Base-by-base conservation (phyloP, 2,113 vertebrate species). In the Sylvietta virens region DNA sequence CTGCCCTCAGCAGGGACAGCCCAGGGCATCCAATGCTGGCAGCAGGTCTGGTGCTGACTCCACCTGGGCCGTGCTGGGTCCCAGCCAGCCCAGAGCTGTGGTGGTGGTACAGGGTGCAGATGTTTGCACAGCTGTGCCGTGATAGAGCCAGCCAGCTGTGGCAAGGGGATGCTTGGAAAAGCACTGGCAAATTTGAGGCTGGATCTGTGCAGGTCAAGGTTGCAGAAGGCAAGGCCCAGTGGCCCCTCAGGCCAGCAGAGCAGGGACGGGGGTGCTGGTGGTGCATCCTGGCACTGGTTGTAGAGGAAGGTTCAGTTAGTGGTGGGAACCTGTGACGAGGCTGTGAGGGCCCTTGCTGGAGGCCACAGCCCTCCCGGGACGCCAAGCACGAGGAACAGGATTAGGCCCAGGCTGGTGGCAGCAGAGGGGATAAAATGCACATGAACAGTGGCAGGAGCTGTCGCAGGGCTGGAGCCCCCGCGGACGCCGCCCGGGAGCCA, bases 111-210 rank as follows among this genome's bases (percentile, higher is more conserved):
- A 1, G 51, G 53, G 67, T 6, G 6, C 39, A 92, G 84, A 48
- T 90, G 90, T 91, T 94, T 80, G 90, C 84, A 94, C 91, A 95
- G 87, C 95, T 94, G 92, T 3, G 5, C 35, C 13, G 86, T 10
- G 39, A 9, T 5, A 3, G 21, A 42, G 47, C 7, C 20, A 40
- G 71, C 56, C 71, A 56, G 64, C n/a, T 7, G 13, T 1, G 1
- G 85, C 66, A 88, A 69, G 31, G 47, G 4, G 11, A 14, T 8
- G 81, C 40, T 37, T 85, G 84, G 62, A 30, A 91, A 70, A 92
- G 88, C 71, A 24, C 33, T 7, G 0, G 42, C 53, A 51, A 14
- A 72, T 28, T 11, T 13, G 11, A 47, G 76, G n/a, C 61, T 30
- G 71, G 48, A 62, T 88, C 71, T 2, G 0, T 21, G 73, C 1